Evolutionary conservation across 2,113 vertebrate genomes (phyloP).

Genomic region (Malurus cyaneus): DNA sequence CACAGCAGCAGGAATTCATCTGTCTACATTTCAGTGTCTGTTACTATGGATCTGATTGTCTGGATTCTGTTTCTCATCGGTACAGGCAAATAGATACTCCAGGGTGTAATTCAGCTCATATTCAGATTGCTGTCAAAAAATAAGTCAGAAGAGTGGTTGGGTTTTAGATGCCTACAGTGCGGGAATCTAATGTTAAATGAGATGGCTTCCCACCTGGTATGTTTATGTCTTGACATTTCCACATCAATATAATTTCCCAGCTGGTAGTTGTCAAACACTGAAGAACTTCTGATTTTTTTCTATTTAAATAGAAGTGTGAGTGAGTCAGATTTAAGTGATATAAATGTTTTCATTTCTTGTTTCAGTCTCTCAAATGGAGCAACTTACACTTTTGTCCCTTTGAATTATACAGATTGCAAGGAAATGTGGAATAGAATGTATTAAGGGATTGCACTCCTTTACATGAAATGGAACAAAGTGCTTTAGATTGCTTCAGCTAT

Average conservation of each 20-base stretch:
- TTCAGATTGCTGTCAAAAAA: not conserved
- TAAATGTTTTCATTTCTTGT: not conserved
- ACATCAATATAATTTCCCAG: constrained; percentile 26
- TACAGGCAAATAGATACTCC: not conserved
- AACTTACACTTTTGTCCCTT: not conserved
- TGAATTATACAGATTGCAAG: not conserved
- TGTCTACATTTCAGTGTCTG: not conserved
- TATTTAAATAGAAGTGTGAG: not conserved
- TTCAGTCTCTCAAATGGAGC: not conserved
- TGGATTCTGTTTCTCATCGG: not conserved
- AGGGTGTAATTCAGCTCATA: not conserved
- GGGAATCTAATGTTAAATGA: not conserved
- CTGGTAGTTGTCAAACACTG: constrained; percentile 5
- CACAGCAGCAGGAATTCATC: not conserved
- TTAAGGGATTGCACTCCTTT: not conserved
- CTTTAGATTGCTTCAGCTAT: not conserved
- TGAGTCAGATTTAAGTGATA: not conserved
- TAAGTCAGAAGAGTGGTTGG: not conserved
- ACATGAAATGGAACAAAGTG: not conserved
- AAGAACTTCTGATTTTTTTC: not conserved
- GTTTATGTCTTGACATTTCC: constrained; percentile 38
- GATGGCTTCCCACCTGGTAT: constrained; percentile 20
- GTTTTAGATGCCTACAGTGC: not conserved
- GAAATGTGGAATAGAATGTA: not conserved
- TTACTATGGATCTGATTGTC: not conserved